A percentile compares a stretch with the other conserved stretches of the same genome.
Evolutionary conservation across 2,113 vertebrate species (phyloP).

Genomic region (Panurus biarmicus): DNA sequence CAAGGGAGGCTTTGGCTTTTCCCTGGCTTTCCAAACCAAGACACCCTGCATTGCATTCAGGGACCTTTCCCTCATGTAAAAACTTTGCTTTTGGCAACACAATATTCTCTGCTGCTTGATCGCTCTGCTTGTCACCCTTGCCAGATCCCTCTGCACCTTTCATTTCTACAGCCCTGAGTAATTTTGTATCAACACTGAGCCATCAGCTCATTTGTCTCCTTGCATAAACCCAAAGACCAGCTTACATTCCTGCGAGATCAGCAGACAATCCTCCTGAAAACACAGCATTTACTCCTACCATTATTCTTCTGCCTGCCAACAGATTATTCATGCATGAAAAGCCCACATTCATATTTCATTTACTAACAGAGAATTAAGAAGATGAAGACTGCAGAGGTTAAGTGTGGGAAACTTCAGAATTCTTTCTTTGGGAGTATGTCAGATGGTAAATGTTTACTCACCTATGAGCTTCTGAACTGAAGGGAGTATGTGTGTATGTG

Average conservation of each 20-base stretch:
- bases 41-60: too few species aligned
- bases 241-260: neutral
- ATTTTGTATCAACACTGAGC: neutral
- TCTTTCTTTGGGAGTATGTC: neutral
- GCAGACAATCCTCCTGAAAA: neutral
- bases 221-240: neutral
- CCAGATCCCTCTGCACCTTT: neutral
- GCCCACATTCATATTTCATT: neutral
- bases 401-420: neutral
- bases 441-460: neutral
- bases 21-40: too few species aligned
- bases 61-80: neutral
- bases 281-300: neutral
- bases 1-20: too few species aligned
- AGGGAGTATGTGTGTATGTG: neutral
- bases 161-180: neutral
- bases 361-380: neutral
- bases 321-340: neutral
- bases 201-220: neutral
- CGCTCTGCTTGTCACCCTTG: accelerated
- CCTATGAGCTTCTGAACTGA: neutral
- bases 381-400: neutral
- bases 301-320: neutral
- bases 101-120: neutral
- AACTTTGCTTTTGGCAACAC: neutral